phyloP scores from a whole-genome alignment of 2,113 vertebrate species.

The Grammomys surdaster region DNA sequence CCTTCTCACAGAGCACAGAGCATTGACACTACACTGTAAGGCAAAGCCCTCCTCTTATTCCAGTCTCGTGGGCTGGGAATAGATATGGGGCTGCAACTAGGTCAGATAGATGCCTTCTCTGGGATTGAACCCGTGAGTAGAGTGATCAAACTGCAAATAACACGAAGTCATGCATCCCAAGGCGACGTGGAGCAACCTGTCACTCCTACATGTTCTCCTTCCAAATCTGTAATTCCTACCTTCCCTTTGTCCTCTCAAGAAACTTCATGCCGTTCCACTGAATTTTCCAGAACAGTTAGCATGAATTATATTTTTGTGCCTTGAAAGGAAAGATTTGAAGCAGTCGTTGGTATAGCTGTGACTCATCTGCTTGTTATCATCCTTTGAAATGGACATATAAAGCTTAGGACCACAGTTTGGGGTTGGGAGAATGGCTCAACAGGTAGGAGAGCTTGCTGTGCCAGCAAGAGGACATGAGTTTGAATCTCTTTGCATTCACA shows the following conservation, averaged over 20 bases:
- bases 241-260: not conserved
- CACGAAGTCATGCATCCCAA: not conserved
- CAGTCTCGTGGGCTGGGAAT: not conserved
- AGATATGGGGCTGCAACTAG: not conserved
- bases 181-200: not conserved
- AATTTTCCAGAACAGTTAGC: not conserved
- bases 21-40: not conserved
- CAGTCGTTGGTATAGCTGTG: too few species aligned
- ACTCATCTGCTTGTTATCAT: not conserved
- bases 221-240: not conserved
- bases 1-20: not conserved
- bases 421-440: not conserved
- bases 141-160: not conserved
- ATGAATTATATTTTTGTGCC: not conserved
- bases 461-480: too few species aligned
- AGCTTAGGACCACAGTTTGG: constrained; percentile 3
- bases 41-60: not conserved
- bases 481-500: not conserved
- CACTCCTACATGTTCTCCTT: not conserved
- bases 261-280: not conserved
- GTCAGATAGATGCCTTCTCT: constrained; percentile 5
- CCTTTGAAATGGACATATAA: constrained; percentile 5
- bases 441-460: not conserved
- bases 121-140: not conserved
- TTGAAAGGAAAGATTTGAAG: not conserved